Base-by-base conservation (phyloP, 2,888 invertebrate species). In the Caenorhabditis angaria region DNA sequence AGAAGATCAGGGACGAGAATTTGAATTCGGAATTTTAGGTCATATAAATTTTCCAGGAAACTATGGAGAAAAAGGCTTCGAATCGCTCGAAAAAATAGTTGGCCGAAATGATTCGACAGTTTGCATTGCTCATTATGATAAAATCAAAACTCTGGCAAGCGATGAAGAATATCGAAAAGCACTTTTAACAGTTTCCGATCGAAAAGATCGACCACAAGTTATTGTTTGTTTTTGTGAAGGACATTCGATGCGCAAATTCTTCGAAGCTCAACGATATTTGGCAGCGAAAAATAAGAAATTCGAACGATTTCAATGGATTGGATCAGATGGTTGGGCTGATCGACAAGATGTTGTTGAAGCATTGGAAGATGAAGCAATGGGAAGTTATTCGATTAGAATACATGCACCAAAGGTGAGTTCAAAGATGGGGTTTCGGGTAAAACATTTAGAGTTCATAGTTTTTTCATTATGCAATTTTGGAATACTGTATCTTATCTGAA, bases 181-280 rank as follows among this genome's bases (percentile, higher is more conserved):
- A 6, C 75, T 86, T 14, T 65, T 60, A 14, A 64, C 76, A 27
- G 65, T 86, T 47, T 55, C 68, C 24, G 54, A 67, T 18, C 78
- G 83, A 60, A 84, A 82, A 59, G 67, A 81, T 20, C 77, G 86
- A 1, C 86, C 86, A 0, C 85, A 86, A 72, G 87, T 86, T 12
- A 82, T 83, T 32, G 85, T 93, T 22, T 93, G 93, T 88, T 93
- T 93, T 90, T 93, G 93, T 88, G 92, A 93, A 88, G 93, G 93
- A 28, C 69, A 66, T 87, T 92, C 93, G 1, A 91, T 93, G 70
- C 68, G 77, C 41, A 71, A 78, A 56, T 77, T 88, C 56, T 86
- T 87, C 72, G 53, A 69, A 55, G 87, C 87, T 5, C 84, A 87
- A 60, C 78, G 82, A 64, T 65, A 77, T 22, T 64, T 85, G 53